A percentile compares a stretch with the other conserved stretches of the same genome.
Conservation (phyloP, 2,797 vertebrate species). For the Rhinogobio ventralis region DNA sequence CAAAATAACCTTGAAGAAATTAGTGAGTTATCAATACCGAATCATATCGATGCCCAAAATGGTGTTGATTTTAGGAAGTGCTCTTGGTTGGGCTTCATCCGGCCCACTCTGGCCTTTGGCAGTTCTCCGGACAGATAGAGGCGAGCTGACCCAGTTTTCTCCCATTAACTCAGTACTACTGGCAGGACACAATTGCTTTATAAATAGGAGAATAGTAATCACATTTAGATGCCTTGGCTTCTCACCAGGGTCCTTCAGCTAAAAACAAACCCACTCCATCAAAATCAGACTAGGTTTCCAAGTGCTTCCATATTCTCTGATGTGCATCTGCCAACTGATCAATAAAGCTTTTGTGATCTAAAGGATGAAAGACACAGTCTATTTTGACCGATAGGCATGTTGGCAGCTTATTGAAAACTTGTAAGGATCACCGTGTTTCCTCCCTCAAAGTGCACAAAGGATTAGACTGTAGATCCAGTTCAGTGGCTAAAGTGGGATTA, state of each 20-base stretch:
- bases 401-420: constrained; percentile 4
- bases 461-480: constrained; percentile 64
- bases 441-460: constrained; percentile 33
- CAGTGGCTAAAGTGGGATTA: constrained; percentile 71
- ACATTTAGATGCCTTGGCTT: constrained; percentile 32
- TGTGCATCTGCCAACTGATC: constrained; percentile 7
- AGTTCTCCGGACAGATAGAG: constrained; percentile 30
- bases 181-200: constrained; percentile 43
- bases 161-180: constrained; percentile 21
- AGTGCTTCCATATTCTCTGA: constrained; percentile 6
- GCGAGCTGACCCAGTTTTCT: constrained; percentile 57
- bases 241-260: constrained; percentile 21
- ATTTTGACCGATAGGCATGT: constrained; percentile 2
- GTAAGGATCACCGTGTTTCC: not conserved
- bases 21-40: not conserved
- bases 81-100: constrained; percentile 41
- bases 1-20: not conserved
- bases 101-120: constrained; percentile 32
- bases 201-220: constrained; percentile 43
- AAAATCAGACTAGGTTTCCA: constrained; percentile 22
- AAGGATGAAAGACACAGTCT: not conserved
- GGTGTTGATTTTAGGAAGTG: constrained; percentile 17
- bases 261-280: constrained; percentile 43
- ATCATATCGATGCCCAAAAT: constrained; percentile 6
- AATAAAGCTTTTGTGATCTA: not conserved